These are phyloP conservation scores for Lycaena phlaeas DNA, from an alignment of 2,888 invertebrate genomes.

Conservation along the genomic window DNA sequence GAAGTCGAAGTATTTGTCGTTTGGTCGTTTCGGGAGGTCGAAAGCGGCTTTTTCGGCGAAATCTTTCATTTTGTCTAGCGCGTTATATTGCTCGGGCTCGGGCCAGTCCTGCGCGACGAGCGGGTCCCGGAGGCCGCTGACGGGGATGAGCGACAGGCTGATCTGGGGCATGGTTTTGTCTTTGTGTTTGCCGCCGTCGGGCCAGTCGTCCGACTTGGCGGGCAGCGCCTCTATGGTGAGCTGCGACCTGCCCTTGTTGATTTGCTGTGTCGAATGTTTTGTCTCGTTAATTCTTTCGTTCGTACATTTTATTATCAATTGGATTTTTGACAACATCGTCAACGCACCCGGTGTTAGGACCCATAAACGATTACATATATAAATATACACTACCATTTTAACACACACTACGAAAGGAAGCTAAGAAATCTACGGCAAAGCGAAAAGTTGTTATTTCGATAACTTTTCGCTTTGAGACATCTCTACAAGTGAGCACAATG, in stretches of 20 bases:
- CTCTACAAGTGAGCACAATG: constrained; percentile 63
- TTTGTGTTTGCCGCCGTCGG: constrained; percentile 24
- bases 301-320: constrained; percentile 62
- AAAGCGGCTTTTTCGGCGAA: constrained; percentile 66
- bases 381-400: constrained; percentile 39
- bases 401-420: constrained; percentile 61
- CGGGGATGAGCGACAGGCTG: constrained; percentile 61
- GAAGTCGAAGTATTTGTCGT: constrained; percentile 46
- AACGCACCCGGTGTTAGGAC: constrained; percentile 13
- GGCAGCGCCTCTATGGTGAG: constrained; percentile 62
- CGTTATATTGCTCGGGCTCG: constrained; percentile 57
- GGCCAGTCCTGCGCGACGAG: constrained; percentile 52
- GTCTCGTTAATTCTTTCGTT: constrained; percentile 30
- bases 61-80: constrained; percentile 66
- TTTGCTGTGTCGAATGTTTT: constrained; percentile 60
- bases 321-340: constrained; percentile 61
- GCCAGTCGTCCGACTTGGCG: constrained; percentile 42
- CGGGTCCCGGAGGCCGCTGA: constrained; percentile 47
- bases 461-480: constrained; percentile 23
- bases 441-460: constrained; percentile 44
- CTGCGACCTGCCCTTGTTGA: constrained; percentile 66
- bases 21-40: constrained; percentile 50
- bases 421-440: constrained; percentile 55
- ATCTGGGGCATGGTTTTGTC: constrained; percentile 62
- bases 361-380: constrained; percentile 26